Percentiles rank a stretch among this genome's conserved stretches.
Evolutionary conservation across 2,797 vertebrate species (phyloP).

Genomic region (Notolepis coatsorum): DNA sequence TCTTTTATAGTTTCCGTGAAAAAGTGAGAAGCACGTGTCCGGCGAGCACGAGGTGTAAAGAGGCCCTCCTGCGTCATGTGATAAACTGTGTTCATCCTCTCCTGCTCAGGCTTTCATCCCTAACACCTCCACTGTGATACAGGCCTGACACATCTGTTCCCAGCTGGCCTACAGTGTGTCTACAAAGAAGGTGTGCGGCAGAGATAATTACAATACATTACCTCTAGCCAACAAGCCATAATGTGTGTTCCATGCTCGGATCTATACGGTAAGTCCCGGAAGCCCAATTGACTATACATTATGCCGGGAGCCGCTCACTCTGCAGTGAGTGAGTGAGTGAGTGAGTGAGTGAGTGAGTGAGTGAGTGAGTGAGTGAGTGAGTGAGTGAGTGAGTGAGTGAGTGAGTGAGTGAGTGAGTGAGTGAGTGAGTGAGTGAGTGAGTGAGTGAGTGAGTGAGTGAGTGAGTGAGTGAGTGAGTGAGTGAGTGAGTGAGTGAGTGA

Average conservation of each 20-base stretch:
- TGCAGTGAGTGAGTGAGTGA: neutral
- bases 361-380: neutral
- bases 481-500: neutral
- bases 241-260: conserved; percentile 16
- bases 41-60: no score
- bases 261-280: neutral
- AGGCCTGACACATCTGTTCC: neutral
- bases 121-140: neutral
- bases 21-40: no score
- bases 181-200: neutral
- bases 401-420: neutral
- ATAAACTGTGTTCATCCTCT: no score
- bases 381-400: neutral
- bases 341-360: neutral
- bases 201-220: conserved; percentile 7
- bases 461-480: neutral
- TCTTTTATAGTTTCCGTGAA: no score
- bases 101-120: no score
- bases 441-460: neutral
- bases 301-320: neutral
- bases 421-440: neutral
- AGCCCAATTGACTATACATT: conserved; percentile 14
- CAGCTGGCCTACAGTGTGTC: neutral
- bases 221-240: conserved; percentile 4
- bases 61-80: no score